These are phyloP conservation scores for Spilosoma lubricipeda DNA, from an alignment of 2,888 invertebrate genomes.

Conservation along the genomic window DNA sequence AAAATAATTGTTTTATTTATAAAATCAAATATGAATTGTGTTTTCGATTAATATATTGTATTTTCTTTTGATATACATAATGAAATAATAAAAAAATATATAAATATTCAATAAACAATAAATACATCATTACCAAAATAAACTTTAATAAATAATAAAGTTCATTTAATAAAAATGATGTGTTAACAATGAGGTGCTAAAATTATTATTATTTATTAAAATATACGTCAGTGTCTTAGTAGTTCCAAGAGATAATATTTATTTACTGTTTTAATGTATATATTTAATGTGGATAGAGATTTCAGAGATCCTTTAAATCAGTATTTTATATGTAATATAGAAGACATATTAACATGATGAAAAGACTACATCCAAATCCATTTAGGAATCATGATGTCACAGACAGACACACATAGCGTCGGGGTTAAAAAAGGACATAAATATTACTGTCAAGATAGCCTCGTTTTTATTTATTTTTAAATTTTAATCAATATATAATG, in stretches of 20 bases:
- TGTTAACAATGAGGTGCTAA: slow-evolving; percentile 46
- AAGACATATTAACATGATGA: no score
- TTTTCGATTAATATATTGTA: no score
- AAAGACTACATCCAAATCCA: no score
- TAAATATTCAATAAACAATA: slow-evolving; percentile 20
- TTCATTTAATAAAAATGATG: slow-evolving; percentile 22
- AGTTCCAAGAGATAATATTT: slow-evolving; percentile 26
- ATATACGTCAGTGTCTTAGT: slow-evolving; percentile 44
- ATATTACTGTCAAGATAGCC: neutral
- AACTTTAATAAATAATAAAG: slow-evolving; percentile 1
- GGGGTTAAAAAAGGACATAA: no score
- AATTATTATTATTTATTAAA: slow-evolving; percentile 33
- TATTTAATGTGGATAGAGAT: slow-evolving; percentile 20
- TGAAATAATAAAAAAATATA: neutral
- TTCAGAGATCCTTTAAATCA: neutral
- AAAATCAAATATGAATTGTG: no score
- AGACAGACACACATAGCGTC: no score
- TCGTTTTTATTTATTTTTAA: neutral
- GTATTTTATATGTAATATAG: neutral
- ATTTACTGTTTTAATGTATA: slow-evolving; percentile 24
- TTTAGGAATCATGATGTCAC: no score
- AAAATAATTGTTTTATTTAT: no score
- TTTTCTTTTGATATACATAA: no score
- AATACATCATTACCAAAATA: slow-evolving; percentile 15
- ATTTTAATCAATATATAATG: neutral